These are phyloP conservation scores for Eulemur macaco DNA, from an alignment of 2,113 vertebrate species.

Conservation along the genomic window DNA sequence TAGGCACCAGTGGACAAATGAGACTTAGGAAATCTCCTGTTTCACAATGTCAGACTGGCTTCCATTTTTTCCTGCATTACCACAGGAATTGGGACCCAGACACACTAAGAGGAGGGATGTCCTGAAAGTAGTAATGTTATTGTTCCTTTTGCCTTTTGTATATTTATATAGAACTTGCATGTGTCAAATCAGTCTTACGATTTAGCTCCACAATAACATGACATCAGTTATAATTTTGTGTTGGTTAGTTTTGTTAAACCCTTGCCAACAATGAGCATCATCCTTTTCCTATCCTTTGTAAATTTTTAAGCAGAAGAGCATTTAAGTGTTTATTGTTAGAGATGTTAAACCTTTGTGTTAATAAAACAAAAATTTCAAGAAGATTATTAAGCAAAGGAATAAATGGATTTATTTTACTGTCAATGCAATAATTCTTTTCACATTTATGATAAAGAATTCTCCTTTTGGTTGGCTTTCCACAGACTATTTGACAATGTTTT, in stretches of 20 bases:
- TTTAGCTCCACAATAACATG: neutral
- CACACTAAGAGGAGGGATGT: neutral
- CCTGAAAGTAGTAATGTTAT: neutral
- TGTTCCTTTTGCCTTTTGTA: neutral
- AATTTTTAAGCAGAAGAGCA: neutral
- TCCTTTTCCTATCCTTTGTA: neutral
- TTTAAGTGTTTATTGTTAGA: conserved; percentile 17
- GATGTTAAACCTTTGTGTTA: neutral
- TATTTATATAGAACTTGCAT: neutral
- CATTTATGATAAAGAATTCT: neutral
- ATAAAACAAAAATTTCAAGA: neutral
- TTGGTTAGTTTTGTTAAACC: neutral
- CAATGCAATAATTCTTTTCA: neutral
- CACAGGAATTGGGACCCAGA: neutral
- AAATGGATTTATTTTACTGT: neutral
- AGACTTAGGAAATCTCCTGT: neutral
- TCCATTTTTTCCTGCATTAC: neutral
- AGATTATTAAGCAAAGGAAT: neutral
- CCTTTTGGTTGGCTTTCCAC: neutral
- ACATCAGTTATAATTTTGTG: neutral
- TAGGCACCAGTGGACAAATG: neutral
- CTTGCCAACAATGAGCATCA: neutral
- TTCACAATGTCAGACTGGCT: neutral
- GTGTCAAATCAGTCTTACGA: neutral
- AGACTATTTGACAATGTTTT: neutral